Evolutionary conservation across 2,888 invertebrate species (phyloP), one percentile per base, ranked within the genome.

Genomic region (Allophyes oxyacanthae): DNA sequence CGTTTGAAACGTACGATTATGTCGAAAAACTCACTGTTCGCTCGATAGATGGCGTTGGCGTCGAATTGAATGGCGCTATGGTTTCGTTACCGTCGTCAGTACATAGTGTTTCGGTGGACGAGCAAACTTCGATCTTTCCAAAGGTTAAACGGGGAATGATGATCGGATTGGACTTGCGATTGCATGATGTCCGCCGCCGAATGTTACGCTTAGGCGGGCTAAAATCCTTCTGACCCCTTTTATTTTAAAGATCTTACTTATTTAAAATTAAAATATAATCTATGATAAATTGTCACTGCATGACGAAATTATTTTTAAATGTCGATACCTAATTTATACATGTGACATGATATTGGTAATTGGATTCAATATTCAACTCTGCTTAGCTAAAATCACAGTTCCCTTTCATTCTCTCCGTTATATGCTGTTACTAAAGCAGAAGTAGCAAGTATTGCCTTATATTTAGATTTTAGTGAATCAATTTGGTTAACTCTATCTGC

Each of bases 111-210:
- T 11, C 13, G 2, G 10, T 2, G 0, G 0, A 9, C 1, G 0
- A 0, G 0, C 0, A 0, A 0, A 1, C 1, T 0, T 67, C 30
- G 92, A 92, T 93, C 92, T 92, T 92, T 92, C 92, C 79, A 88
- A 91, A 91, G 92, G 92, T 92, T 91, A 77, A 89, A 92, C 83
- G 91, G 92, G 90, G 92, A 59, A 84, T 93, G 93, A 93, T 93
- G 93, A 93, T 91, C 82, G 90, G 92, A 81, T 80, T 72, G 8
- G 52, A 43, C 93, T 84, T 78, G 87, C 90, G 87, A 54, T 83
- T 93, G 92, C 83, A 78, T 92, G 93, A 93, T 26, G 92, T 89
- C 89, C 91, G 86, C 68, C 79, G 65, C 88, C 92, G 88, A 91
- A 54, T 90, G 93, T 93, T 93, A 93, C 93, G 92, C 93, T 65